phyloP scores from a whole-genome alignment of 2,797 vertebrate species.

The Calcarius lapponicus region DNA sequence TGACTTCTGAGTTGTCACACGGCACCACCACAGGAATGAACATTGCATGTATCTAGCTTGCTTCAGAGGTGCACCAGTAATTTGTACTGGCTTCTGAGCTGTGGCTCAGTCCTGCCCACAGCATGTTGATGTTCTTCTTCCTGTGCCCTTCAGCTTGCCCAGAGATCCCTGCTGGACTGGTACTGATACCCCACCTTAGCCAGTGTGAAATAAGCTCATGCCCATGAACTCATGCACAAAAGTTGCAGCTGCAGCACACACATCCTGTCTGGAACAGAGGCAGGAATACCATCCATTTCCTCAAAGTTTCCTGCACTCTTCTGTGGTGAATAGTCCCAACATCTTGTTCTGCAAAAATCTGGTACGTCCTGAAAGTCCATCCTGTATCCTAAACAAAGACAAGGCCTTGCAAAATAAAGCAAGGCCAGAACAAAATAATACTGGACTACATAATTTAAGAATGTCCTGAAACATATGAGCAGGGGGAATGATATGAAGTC shows the following conservation, averaged over 20 bases:
- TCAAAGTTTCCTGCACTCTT: neutral
- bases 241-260: neutral
- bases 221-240: neutral
- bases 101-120: neutral
- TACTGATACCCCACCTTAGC: neutral
- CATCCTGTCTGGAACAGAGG: conserved; percentile 40
- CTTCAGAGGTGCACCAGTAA: neutral
- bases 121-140: accelerated
- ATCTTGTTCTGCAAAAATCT: neutral
- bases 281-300: conserved; percentile 48
- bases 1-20: neutral
- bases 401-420: neutral
- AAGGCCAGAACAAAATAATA: neutral
- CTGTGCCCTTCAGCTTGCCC: neutral
- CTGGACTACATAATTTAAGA: neutral
- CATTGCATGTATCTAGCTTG: neutral
- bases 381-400: conserved; percentile 12
- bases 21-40: neutral
- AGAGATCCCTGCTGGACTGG: neutral
- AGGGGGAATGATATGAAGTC: neutral
- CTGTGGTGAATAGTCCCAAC: neutral
- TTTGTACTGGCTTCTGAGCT: neutral
- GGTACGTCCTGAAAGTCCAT: neutral
- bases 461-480: neutral
- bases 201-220: neutral